These are phyloP conservation scores for Drosophila longiperda DNA, from an alignment of 2,888 invertebrate species.

Conservation along the genomic window DNA sequence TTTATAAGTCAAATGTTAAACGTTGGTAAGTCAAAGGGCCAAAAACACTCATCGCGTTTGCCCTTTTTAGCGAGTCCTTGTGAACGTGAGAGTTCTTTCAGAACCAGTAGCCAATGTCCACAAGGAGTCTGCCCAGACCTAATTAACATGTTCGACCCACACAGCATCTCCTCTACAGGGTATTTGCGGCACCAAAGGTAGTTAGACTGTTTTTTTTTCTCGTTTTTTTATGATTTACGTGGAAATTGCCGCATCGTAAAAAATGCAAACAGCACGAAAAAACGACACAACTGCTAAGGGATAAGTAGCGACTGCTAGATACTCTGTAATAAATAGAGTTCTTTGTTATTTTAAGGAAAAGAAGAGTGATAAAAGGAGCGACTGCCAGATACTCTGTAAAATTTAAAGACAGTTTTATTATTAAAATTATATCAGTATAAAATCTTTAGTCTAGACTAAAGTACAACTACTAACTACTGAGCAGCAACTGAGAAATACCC, in stretches of 20 bases:
- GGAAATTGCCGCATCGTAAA: slow-evolving; percentile 75
- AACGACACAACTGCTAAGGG: slow-evolving; percentile 5
- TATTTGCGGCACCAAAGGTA: slow-evolving; percentile 41
- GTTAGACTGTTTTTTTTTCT: slow-evolving; percentile 11
- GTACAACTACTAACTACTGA: background rate
- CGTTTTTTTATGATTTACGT: slow-evolving; percentile 78
- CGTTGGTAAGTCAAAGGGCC: slow-evolving; percentile 57
- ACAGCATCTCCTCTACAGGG: slow-evolving; percentile 51
- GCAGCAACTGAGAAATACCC: background rate
- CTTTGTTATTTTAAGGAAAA: background rate
- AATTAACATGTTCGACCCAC: slow-evolving; percentile 73
- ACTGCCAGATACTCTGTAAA: slow-evolving; percentile 10
- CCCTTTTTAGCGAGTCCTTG: slow-evolving; percentile 75
- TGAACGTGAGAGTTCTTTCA: slow-evolving; percentile 76
- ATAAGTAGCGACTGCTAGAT: background rate
- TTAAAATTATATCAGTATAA: background rate
- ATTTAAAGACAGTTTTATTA: background rate
- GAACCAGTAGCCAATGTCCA: slow-evolving; percentile 73
- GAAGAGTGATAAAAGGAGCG: background rate
- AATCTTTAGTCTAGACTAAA: background rate
- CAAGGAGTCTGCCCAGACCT: slow-evolving; percentile 41
- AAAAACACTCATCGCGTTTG: background rate
- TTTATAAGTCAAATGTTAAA: slow-evolving; percentile 54
- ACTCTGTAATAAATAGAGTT: background rate
- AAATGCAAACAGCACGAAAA: slow-evolving; percentile 61